phyloP scores from a whole-genome alignment of 2,888 invertebrate species.

The Peribatodes rhomboidaria region DNA sequence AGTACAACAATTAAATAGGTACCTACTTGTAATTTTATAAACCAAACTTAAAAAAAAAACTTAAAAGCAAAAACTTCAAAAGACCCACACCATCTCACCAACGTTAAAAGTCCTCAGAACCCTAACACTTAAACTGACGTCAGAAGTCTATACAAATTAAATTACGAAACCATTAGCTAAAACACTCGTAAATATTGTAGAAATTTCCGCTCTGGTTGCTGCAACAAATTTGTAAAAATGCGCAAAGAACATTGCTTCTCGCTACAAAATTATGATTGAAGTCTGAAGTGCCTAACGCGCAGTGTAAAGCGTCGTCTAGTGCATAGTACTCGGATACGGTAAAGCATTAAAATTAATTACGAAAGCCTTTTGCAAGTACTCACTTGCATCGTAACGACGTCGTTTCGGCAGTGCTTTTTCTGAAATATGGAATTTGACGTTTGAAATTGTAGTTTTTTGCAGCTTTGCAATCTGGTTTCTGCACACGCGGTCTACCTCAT shows the following conservation, averaged over 20 bases:
- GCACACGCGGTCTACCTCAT: not conserved
- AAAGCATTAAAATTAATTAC: constrained; percentile 52
- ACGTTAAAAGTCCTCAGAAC: not conserved
- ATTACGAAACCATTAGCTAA: not conserved
- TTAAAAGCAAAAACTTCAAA: not conserved
- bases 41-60: not conserved
- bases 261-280: constrained; percentile 28
- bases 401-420: constrained; percentile 45
- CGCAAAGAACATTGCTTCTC: constrained; percentile 6
- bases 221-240: not conserved
- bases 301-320: constrained; percentile 18
- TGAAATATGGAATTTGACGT: constrained; percentile 20
- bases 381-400: constrained; percentile 35
- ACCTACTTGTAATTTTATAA: too few relatives aligned
- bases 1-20: too few relatives aligned
- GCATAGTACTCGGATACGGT: constrained; percentile 25
- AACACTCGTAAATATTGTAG: not conserved
- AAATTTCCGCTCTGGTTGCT: not conserved
- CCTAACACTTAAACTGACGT: not conserved
- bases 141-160: not conserved
- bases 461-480: not conserved
- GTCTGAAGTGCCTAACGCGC: constrained; percentile 25
- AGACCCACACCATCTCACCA: not conserved
- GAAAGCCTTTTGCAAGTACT: constrained; percentile 43
- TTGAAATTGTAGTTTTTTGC: constrained; percentile 19